Evolutionary conservation across 2,113 vertebrate genomes (phyloP).

Genomic region (Catharus minimus): DNA sequence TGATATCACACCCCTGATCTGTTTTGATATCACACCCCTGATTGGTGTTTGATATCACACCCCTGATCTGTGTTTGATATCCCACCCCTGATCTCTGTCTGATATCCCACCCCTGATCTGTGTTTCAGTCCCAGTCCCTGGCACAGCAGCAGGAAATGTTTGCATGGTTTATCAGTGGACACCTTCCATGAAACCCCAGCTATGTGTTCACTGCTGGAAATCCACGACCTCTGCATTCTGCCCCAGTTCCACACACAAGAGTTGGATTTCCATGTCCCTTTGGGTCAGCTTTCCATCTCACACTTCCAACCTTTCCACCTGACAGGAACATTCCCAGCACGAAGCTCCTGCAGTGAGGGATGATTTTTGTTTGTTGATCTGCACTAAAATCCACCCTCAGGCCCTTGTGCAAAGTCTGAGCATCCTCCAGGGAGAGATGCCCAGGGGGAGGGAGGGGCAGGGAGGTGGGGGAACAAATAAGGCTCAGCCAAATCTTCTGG

Average conservation of each 20-base stretch:
- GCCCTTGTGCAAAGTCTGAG: not conserved
- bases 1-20: too few species aligned
- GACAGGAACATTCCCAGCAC: not conserved
- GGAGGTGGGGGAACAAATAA: not conserved
- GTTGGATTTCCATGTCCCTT: not conserved
- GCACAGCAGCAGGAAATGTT: not conserved
- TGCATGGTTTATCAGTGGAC: rapidly evolving
- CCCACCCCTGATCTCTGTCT: too few species aligned
- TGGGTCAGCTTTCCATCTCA: not conserved
- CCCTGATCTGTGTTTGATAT: too few species aligned
- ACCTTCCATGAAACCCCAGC: not conserved
- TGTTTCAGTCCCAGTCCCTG: not conserved
- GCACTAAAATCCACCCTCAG: not conserved
- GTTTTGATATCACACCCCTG: too few species aligned
- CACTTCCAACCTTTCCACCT: not conserved
- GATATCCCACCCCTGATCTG: too few species aligned
- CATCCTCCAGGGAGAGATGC: not conserved
- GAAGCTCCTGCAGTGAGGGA: rapidly evolving
- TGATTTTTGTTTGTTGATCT: rapidly evolving
- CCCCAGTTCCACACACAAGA: not conserved
- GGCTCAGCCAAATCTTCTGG: not conserved
- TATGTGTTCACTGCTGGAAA: not conserved
- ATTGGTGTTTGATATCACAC: too few species aligned
- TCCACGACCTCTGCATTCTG: rapidly evolving
- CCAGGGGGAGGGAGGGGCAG: not conserved